Evolutionary conservation across 23 tunicate genomes (phyloP).

Genomic region (Diplosoma virens): DNA sequence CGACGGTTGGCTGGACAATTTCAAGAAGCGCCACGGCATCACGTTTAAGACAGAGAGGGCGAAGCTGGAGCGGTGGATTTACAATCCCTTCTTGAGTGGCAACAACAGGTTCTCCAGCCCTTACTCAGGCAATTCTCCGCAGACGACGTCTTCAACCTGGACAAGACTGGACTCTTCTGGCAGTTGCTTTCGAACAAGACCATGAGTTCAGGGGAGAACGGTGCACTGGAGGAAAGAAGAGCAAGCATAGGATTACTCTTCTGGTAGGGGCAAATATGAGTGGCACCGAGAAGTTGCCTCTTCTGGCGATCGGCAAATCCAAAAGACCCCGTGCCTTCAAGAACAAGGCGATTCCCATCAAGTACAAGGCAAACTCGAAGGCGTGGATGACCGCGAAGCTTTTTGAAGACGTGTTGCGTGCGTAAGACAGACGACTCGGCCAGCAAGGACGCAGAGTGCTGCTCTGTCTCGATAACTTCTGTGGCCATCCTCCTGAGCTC

Average conservation of each 20-base stretch:
- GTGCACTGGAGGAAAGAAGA: constrained; percentile 47
- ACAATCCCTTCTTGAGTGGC: constrained; percentile 39
- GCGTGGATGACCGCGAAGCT: constrained; percentile 29
- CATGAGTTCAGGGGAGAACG: constrained; percentile 22
- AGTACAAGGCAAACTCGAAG: constrained; percentile 38
- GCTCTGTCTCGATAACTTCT: constrained; percentile 30
- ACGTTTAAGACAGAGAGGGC: constrained; percentile 31
- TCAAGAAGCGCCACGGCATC: constrained; percentile 47
- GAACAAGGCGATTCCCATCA: constrained; percentile 38
- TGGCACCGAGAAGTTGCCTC: constrained; percentile 42
- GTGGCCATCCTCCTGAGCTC: constrained; percentile 39
- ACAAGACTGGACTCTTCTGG: constrained; percentile 38
- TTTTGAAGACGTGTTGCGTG: constrained; percentile 55
- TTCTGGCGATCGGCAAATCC: constrained; percentile 50
- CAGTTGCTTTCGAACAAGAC: constrained; percentile 30
- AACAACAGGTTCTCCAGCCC: constrained; percentile 46
- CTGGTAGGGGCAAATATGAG: constrained; percentile 42
- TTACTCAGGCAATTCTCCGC: constrained; percentile 30
- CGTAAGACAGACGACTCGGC: constrained; percentile 40
- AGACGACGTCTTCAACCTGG: constrained; percentile 41
- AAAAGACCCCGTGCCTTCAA: constrained; percentile 19
- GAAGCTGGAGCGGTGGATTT: constrained; percentile 43
- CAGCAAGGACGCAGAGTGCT: constrained; percentile 55
- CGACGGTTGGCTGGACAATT: constrained; percentile 36
- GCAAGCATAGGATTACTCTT: constrained; percentile 51